phyloP scores from a whole-genome alignment of 1,140 invertebrate genomes.

The Drosophila kurseongensis region DNA sequence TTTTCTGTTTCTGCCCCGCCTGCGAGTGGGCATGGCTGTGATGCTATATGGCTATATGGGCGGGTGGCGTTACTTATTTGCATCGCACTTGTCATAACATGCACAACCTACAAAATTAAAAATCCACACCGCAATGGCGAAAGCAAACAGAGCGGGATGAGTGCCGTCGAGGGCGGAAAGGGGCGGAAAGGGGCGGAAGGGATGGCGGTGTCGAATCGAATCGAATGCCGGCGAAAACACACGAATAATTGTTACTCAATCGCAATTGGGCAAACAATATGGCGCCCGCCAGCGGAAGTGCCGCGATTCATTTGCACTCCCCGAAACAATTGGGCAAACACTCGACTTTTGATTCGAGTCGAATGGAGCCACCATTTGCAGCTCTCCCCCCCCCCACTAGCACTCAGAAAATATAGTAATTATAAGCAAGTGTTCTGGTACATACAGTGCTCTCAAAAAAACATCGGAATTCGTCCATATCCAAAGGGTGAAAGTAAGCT shows the following conservation, averaged over 20 bases:
- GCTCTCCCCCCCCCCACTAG: too few species aligned
- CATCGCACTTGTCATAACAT: slow-evolving; percentile 60
- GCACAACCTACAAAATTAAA: slow-evolving; percentile 61
- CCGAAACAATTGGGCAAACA: slow-evolving; percentile 71
- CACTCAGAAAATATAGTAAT: slow-evolving; percentile 5
- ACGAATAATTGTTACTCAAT: slow-evolving; percentile 72
- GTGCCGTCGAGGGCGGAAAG: not conserved
- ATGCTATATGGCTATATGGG: not conserved
- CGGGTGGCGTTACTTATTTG: slow-evolving; percentile 36
- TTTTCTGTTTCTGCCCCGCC: slow-evolving; percentile 33
- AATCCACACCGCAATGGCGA: slow-evolving; percentile 53
- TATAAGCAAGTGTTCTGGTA: not conserved
- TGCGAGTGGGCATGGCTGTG: not conserved
- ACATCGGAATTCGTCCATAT: too few species aligned
- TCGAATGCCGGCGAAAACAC: slow-evolving; percentile 52
- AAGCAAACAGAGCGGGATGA: slow-evolving; percentile 25
- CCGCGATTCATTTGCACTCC: slow-evolving; percentile 70
- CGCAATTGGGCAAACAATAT: slow-evolving; percentile 56
- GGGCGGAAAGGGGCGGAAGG: too few species aligned
- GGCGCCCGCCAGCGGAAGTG: slow-evolving; percentile 19
- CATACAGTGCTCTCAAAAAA: too few species aligned
- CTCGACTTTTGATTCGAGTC: not conserved
- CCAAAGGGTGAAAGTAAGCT: too few species aligned
- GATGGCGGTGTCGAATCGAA: not conserved
- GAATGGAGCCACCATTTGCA: slow-evolving; percentile 1